These are phyloP conservation scores for Himalopsyche japonica DNA, from an alignment of 2,888 invertebrate genomes.

Conservation along the genomic window DNA sequence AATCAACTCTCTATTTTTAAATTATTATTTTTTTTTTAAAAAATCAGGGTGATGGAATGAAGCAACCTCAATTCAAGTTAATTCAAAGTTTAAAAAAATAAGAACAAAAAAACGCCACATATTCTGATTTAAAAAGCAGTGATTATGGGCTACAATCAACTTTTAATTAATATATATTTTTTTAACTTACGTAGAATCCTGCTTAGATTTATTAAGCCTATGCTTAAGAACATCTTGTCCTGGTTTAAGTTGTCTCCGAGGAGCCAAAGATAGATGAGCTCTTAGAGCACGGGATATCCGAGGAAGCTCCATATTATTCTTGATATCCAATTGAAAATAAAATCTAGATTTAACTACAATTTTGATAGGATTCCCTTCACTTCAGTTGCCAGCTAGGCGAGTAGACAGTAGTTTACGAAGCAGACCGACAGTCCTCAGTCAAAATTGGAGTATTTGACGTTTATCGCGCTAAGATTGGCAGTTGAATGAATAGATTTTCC, in stretches of 20 bases:
- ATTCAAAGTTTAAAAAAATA: too few species aligned
- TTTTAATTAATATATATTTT: too few species aligned
- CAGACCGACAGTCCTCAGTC: neutral
- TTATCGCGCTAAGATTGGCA: neutral
- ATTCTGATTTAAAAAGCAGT: too few species aligned
- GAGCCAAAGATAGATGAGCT: constrained; percentile 62
- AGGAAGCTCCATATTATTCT: constrained; percentile 54
- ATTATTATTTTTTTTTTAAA: too few species aligned
- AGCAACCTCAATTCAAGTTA: too few species aligned
- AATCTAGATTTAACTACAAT: neutral
- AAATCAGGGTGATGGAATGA: too few species aligned
- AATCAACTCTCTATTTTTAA: neutral
- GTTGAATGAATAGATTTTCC: too few species aligned
- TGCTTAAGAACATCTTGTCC: constrained; percentile 26
- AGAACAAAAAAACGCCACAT: too few species aligned
- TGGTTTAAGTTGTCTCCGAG: constrained; percentile 44
- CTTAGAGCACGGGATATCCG: constrained; percentile 68
- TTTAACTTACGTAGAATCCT: constrained; percentile 48
- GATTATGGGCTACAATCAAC: too few species aligned
- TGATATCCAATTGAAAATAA: too few species aligned
- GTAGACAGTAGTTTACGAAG: too few species aligned
- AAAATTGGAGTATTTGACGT: neutral
- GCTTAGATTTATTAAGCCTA: constrained; percentile 41
- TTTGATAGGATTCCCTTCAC: neutral
- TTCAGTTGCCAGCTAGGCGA: neutral